A percentile compares a stretch with the other conserved stretches of the same genome.
Conservation (phyloP, 1,140 invertebrate species). For the Sycophila sp. region DNA sequence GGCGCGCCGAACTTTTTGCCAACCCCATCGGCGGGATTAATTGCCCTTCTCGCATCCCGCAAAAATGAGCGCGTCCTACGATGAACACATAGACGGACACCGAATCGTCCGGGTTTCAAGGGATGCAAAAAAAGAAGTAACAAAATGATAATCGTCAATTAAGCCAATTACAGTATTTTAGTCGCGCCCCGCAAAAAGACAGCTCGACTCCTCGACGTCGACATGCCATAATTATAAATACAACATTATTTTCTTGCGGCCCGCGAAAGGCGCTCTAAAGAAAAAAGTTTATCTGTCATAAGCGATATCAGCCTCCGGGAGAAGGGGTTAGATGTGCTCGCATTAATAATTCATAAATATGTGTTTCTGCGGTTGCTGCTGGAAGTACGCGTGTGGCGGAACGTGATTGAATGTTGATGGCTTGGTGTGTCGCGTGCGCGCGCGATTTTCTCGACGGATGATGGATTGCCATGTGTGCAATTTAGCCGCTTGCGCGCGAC, state of each 20-base stretch:
- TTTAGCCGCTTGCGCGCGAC: not conserved
- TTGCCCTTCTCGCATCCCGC: too few species aligned
- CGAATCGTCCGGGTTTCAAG: too few species aligned
- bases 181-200: not conserved
- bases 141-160: not conserved
- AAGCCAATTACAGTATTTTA: not conserved
- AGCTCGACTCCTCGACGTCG: not conserved
- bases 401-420: slow-evolving; percentile 32
- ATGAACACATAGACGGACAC: too few species aligned
- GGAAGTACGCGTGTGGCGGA: not conserved
- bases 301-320: too few species aligned
- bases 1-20: too few species aligned
- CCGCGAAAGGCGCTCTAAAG: not conserved
- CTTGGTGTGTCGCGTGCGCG: not conserved
- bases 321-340: too few species aligned
- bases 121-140: too few species aligned
- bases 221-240: slow-evolving; percentile 3
- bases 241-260: not conserved
- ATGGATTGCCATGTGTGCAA: slow-evolving; percentile 5
- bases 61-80: too few species aligned
- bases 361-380: not conserved
- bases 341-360: slow-evolving; percentile 33
- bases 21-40: too few species aligned
- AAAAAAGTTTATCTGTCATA: not conserved
- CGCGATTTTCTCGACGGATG: slow-evolving; percentile 6